phyloP scores from a whole-genome alignment of 2,113 vertebrate genomes.

The Nycticorax nycticorax region DNA sequence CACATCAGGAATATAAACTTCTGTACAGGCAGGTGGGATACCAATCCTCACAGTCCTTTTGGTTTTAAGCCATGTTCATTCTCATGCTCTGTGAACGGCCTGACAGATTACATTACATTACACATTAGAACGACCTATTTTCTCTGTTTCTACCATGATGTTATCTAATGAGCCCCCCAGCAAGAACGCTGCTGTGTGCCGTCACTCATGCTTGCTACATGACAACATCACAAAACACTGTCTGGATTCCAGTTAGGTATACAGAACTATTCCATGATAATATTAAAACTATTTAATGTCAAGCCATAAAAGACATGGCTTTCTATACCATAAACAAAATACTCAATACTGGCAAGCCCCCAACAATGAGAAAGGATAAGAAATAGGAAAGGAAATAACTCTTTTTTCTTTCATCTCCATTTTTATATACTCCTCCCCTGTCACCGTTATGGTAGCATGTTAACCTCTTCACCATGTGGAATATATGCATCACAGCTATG shows the following conservation, averaged over 20 bases:
- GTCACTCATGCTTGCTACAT: background rate
- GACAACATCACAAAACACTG: background rate
- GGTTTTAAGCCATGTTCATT: background rate
- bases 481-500: background rate
- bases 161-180: conserved; percentile 23
- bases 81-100: background rate
- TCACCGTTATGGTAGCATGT: background rate
- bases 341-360: background rate
- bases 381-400: background rate
- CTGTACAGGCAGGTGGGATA: background rate
- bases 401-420: background rate
- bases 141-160: background rate
- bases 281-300: background rate
- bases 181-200: background rate
- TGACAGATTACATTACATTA: background rate
- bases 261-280: background rate
- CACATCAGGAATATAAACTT: background rate
- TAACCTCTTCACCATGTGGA: background rate
- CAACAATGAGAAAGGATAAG: background rate
- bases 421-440: background rate
- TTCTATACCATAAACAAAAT: background rate
- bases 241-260: background rate
- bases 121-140: background rate
- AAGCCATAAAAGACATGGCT: background rate
- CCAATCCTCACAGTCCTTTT: background rate